Percentiles rank a stretch among this genome's conserved stretches.
Evolutionary conservation across 2,113 vertebrate genomes (phyloP).

Genomic region (Megaceryle maxima): DNA sequence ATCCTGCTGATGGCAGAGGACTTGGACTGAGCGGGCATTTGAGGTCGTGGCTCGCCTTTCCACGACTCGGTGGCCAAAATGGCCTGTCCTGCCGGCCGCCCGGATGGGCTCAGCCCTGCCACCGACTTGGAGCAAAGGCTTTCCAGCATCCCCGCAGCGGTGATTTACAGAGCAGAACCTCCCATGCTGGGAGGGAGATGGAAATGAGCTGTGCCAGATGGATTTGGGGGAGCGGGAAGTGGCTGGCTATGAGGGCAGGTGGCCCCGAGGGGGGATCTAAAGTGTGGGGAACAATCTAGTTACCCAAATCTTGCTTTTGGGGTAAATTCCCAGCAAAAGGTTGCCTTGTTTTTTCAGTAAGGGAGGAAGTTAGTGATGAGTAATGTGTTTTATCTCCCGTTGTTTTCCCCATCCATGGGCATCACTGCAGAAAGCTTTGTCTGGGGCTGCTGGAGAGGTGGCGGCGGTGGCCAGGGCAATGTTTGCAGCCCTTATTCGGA

Average conservation of each 20-base stretch:
- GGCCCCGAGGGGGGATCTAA: background rate
- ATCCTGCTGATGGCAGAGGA: background rate
- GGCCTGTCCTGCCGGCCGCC: background rate
- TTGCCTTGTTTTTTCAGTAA: background rate
- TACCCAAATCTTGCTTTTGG: background rate
- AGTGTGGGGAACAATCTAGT: rapidly evolving
- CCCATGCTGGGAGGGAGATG: background rate
- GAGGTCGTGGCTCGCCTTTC: background rate
- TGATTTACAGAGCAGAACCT: background rate
- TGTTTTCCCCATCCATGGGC: rapidly evolving
- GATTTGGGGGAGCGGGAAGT: rapidly evolving
- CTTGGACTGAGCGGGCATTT: rapidly evolving
- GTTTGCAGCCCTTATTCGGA: background rate
- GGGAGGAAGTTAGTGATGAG: background rate
- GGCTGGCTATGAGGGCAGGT: background rate
- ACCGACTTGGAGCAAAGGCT: rapidly evolving
- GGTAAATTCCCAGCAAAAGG: background rate
- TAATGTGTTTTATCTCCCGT: rapidly evolving
- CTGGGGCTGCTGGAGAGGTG: background rate
- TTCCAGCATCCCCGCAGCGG: background rate
- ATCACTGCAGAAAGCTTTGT: background rate
- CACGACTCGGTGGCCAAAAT: rapidly evolving
- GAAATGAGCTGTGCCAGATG: background rate
- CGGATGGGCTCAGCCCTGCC: background rate
- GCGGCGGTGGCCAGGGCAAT: rapidly evolving